Base-by-base conservation (phyloP, 2,888 invertebrate genomes). In the Toxonevra muliebris region DNA sequence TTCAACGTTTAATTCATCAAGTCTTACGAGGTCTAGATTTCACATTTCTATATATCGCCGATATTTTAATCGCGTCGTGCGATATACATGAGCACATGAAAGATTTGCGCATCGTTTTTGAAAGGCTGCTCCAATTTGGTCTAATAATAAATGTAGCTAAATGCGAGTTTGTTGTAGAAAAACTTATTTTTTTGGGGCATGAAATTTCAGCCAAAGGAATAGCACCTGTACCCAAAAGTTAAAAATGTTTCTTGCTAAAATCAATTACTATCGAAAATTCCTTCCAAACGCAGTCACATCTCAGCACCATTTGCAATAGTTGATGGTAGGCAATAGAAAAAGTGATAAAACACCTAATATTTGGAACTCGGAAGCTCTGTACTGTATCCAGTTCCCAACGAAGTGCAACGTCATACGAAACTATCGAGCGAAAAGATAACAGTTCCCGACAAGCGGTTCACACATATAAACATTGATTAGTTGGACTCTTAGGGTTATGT, bases 251-350 rank as follows among this genome's bases (percentile, higher is more conserved):
- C 63, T 74, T 11, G 74, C n/a, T 67, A 3, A 73, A 73, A 67
- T 75, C 0, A 76, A 74, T 65, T 73, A 73, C 65, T 73, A 74
- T 52, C 65, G 71, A 20, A 55, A 65, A 10, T 70, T 71, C 10
- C 40, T 48, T 30, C 48, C 48, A 2, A 2, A 48, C 8, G 48
- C 48, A 4, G 8, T 48, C 4, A 5, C 15, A 8, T 48, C 2
- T 15, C 48, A 48, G 15, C n/a, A n/a, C n/a, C n/a, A n/a, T n/a
- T n/a, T n/a, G n/a, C n/a, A n/a, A n/a, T n/a, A n/a, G n/a, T n/a
- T n/a, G n/a, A n/a, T n/a, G n/a, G n/a, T 48, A n/a, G n/a, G n/a
- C n/a, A n/a, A n/a, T n/a, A n/a, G n/a, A n/a, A n/a, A n/a, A n/a
- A n/a, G n/a, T n/a, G n/a, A n/a, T n/a, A n/a, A n/a, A n/a, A n/a